Percentiles rank a stretch among this genome's conserved stretches.
phyloP scores from a whole-genome alignment of 2,888 invertebrate species.

The Ormyrus thymus region DNA sequence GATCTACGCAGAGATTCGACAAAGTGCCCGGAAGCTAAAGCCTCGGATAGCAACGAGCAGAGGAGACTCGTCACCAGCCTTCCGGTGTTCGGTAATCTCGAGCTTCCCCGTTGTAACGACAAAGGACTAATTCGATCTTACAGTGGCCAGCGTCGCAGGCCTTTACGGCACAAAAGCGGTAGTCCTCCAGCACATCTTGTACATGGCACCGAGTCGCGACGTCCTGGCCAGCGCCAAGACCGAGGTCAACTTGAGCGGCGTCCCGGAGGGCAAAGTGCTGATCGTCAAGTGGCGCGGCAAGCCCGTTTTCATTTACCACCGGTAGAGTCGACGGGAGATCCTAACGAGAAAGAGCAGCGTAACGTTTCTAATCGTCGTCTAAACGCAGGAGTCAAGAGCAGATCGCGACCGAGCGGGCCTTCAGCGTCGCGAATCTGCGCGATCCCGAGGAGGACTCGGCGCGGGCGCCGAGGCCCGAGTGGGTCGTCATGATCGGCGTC shows the following conservation, averaged over 20 bases:
- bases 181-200: conserved; percentile 77
- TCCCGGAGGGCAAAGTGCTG: conserved; percentile 81
- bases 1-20: conserved; percentile 75
- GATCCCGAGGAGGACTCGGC: conserved; percentile 84
- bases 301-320: conserved; percentile 86
- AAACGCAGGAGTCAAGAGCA: conserved; percentile 78
- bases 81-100: conserved; percentile 72
- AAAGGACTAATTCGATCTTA: background rate
- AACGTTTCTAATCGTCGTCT: no score
- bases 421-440: conserved; percentile 79
- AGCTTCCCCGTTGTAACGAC: background rate
- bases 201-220: conserved; percentile 83
- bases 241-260: conserved; percentile 83
- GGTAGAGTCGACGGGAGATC: conserved; percentile 67
- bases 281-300: conserved; percentile 89
- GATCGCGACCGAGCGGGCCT: conserved; percentile 79
- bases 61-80: conserved; percentile 77
- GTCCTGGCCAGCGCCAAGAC: conserved; percentile 85
- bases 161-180: conserved; percentile 81
- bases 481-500: conserved; percentile 87
- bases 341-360: background rate
- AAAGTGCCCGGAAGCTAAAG: conserved; percentile 68
- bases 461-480: conserved; percentile 77
- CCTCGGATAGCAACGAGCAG: conserved; percentile 69
- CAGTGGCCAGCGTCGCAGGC: conserved; percentile 78